Evolutionary conservation across 2,113 vertebrate genomes (phyloP).

Genomic region (Salvelinus alpinus): DNA sequence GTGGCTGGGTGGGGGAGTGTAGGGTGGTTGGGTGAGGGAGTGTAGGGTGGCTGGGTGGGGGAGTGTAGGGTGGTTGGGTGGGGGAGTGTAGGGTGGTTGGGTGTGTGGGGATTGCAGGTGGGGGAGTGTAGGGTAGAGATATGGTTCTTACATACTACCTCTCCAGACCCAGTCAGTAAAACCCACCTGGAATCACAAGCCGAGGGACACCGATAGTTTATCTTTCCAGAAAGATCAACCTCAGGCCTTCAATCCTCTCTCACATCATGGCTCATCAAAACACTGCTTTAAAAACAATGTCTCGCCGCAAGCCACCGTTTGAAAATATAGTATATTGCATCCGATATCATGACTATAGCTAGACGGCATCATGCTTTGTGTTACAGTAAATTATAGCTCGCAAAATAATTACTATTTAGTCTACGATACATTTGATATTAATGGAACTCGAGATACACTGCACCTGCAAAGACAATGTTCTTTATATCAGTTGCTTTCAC

Average conservation of each 20-base stretch:
- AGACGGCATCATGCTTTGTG: slow-evolving; percentile 53
- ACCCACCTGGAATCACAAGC: slow-evolving; percentile 62
- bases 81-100: neutral
- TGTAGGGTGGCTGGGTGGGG: neutral
- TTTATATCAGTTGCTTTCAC: too few relatives aligned
- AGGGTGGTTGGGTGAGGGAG: too few relatives aligned
- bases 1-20: neutral
- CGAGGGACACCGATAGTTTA: slow-evolving; percentile 54
- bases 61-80: neutral
- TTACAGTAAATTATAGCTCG: slow-evolving; percentile 42
- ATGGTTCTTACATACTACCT: slow-evolving; percentile 62
- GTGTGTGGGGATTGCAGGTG: neutral
- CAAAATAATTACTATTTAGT: neutral
- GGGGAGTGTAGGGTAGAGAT: neutral
- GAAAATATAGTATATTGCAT: slow-evolving; percentile 64
- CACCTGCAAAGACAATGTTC: too few relatives aligned
- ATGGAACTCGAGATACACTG: neutral
- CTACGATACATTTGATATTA: neutral
- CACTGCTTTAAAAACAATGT: slow-evolving; percentile 61
- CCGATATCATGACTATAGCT: slow-evolving; percentile 48
- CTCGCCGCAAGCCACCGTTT: slow-evolving; percentile 62
- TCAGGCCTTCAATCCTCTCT: slow-evolving; percentile 35
- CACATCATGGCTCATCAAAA: slow-evolving; percentile 22
- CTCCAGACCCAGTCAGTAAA: slow-evolving; percentile 38
- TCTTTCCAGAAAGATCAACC: slow-evolving; percentile 68